Base-by-base conservation (phyloP, 2,888 invertebrate species). In the Diachrysia chrysitis region DNA sequence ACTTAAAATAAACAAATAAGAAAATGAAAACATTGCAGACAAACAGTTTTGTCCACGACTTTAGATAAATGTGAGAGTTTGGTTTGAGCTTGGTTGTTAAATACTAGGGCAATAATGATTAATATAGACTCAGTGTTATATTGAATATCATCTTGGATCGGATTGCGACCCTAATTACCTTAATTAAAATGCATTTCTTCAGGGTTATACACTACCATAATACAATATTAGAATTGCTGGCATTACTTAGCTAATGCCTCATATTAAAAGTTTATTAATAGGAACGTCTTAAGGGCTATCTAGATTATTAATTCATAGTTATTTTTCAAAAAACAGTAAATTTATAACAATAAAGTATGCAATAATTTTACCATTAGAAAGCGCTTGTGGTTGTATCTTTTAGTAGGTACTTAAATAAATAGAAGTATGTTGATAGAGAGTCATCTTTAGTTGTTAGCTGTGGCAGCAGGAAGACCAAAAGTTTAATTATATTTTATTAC, bases 81-180 rank as follows among this genome's bases (percentile, higher is more conserved):
- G 56, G 0, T 46, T 9, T 12, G 29, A 51, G 35, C 46, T 51
- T 46, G 53, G 17, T 42, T 53, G 63, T 75, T 78, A 69, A 60
- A 64, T 78, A 63, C 56, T 63, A 60, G 57, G 42, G n/a, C 63
- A 23, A 21, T 25, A 56, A 57, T 58, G 23, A 55, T 42, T 42
- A 42, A 42, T 42, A 42, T 58, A 54, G 58, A 55, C 63, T 66
- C 55, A 73, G 59, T 69, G 29, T 46, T 4, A 64, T 55, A 73
- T 79, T 55, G 23, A 56, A 64, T 79, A 58, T 53, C 79, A 69
- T 32, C 57, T 35, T 23, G 53, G 67, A 77, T 81, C 69, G 21
- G 35, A 66, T 81, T 71, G 57, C 77, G 58, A 75, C 17, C 69
- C 75, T 71, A 81, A 79, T 81, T 81, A 75, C 51, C 25, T 78